Conservation (phyloP, 2,888 invertebrate species). For the Agapetus fuscipes region DNA sequence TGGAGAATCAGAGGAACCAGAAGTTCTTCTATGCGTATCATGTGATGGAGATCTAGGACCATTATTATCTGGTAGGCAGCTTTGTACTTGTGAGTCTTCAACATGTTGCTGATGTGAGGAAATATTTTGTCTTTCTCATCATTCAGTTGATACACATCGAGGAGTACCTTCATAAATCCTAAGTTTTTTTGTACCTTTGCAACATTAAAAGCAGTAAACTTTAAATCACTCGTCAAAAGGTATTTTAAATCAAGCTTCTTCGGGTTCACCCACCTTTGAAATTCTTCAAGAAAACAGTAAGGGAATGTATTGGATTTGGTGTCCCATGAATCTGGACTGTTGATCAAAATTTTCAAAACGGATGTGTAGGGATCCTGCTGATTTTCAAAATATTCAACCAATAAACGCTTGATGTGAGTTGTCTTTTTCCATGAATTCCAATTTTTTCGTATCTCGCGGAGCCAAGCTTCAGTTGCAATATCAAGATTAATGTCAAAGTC, state of each 20-base stretch:
- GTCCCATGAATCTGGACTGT: slow-evolving; percentile 52
- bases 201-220: slow-evolving; percentile 63
- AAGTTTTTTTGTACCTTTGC: slow-evolving; percentile 57
- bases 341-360: slow-evolving; percentile 48
- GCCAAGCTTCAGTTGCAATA: slow-evolving; percentile 32
- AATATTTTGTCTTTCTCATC: slow-evolving; percentile 53
- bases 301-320: slow-evolving; percentile 54
- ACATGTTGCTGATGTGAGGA: slow-evolving; percentile 48
- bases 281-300: slow-evolving; percentile 51
- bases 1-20: slow-evolving; percentile 72
- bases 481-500: slow-evolving; percentile 37
- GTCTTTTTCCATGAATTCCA: slow-evolving; percentile 50
- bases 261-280: slow-evolving; percentile 43
- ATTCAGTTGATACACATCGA: slow-evolving; percentile 52
- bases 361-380: slow-evolving; percentile 51
- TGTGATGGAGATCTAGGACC: slow-evolving; percentile 54
- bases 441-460: slow-evolving; percentile 34
- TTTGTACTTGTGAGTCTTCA: slow-evolving; percentile 52
- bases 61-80: slow-evolving; percentile 65
- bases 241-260: slow-evolving; percentile 32
- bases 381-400: slow-evolving; percentile 39
- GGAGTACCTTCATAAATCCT: slow-evolving; percentile 51
- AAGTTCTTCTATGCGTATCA: slow-evolving; percentile 60
- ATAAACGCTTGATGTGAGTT: slow-evolving; percentile 37
- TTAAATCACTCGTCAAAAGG: slow-evolving; percentile 42